Base-by-base conservation (phyloP, 2,113 vertebrate genomes). In the Pseudorhombus dupliciocellatus region DNA sequence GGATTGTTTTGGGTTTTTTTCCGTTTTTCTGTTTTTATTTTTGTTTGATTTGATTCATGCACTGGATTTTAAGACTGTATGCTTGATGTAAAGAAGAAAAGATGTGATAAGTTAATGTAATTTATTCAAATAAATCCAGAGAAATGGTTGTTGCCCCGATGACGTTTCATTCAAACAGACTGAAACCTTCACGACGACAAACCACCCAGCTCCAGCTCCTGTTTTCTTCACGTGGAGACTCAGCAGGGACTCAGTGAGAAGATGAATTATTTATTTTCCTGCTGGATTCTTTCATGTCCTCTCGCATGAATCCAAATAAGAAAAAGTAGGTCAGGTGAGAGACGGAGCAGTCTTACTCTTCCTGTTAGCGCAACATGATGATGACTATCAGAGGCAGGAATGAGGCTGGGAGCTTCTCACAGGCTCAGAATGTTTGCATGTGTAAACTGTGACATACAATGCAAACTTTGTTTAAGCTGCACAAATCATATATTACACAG, bases 81-180 rank as follows among this genome's bases (percentile, higher is more conserved):
- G 90, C 90, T 93, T 86, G 85, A 91, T 92, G 92, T 92, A 80
- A 89, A 89, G 87, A 86, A 85, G 84, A 82, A 81, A 12, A 79
- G 75, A 81, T 64, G 85, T 87, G 80, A 87, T 73, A 88, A 90
- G 77, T 93, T 75, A 71, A 71, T 92, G 91, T 93, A 91, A 91
- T 89, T 92, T 88, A 91, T 89, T 92, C 85, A 91, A 93, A 92
- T 93, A 93, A 93, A 93, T 79, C 83, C 72, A 14, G 73, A 87
- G 72, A 91, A 90, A 79, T 79, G 60, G 51, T 79, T 70, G 53
- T 37, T n/a, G 54, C n/a, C 15, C 40, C 61, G 25, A 31, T 1
- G 3, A 42, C 10, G 73, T 76, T 58, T 6, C 30, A 8, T 71
- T 75, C 22, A 25, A 5, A 60, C 5, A 22, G 2, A 40, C 56